A percentile compares a stretch with the other conserved stretches of the same genome.
Evolutionary conservation across 2,797 vertebrate genomes (phyloP).

Genomic region (Poeciliopsis gracilis): DNA sequence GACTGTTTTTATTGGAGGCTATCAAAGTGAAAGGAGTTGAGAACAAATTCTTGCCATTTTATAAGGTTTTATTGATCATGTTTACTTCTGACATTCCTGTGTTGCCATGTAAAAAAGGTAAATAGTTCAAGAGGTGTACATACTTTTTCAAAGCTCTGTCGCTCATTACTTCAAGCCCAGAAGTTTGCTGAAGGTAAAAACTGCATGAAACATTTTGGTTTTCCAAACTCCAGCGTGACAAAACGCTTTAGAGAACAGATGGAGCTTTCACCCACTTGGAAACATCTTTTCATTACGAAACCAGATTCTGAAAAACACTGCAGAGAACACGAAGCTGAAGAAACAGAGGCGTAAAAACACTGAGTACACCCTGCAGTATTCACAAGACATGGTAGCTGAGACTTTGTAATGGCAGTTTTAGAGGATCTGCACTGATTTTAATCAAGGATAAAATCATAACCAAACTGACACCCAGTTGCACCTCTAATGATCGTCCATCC

Average conservation of each 20-base stretch:
- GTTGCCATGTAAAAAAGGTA: neutral
- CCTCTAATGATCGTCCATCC: too few relatives aligned
- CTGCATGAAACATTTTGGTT: neutral
- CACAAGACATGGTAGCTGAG: neutral
- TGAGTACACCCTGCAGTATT: neutral
- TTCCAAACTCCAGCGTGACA: conserved; percentile 12
- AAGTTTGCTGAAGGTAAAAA: neutral
- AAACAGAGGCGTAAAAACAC: neutral
- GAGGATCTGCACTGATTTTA: neutral
- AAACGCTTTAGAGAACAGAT: conserved; percentile 14
- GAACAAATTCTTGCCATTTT: neutral
- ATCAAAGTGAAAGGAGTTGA: neutral
- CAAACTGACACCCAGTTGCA: neutral
- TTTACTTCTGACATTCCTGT: neutral
- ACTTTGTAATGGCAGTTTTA: neutral
- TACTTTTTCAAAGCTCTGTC: neutral
- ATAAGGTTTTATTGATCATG: neutral
- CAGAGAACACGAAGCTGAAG: neutral
- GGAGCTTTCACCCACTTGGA: conserved; percentile 36
- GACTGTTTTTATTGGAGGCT: neutral
- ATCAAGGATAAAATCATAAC: neutral
- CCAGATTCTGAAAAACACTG: conserved; percentile 25
- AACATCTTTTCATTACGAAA: conserved; percentile 25
- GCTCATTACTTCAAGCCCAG: neutral
- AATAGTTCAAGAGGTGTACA: neutral